Percentiles rank a stretch among this genome's conserved stretches.
These are phyloP conservation scores for Euproctis similis DNA, from an alignment of 2,888 invertebrate genomes.

Conservation along the genomic window DNA sequence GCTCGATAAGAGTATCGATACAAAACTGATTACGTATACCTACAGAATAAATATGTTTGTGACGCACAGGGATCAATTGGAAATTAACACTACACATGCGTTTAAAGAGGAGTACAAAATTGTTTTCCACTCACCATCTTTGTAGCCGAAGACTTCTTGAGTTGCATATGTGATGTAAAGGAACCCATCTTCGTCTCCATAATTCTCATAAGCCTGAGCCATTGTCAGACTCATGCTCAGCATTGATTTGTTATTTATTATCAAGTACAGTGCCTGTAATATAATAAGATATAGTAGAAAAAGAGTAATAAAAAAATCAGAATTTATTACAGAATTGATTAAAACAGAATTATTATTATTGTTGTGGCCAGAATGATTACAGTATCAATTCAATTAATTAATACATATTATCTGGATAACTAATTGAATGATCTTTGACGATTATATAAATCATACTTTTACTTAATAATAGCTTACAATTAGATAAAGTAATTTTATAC, in stretches of 20 bases:
- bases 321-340: too few relatives aligned
- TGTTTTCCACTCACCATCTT: conserved; percentile 45
- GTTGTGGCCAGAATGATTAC: too few relatives aligned
- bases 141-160: conserved; percentile 89
- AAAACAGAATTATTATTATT: too few relatives aligned
- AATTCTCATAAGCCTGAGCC: conserved; percentile 85
- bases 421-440: conserved; percentile 18
- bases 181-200: conserved; percentile 88
- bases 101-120: too few relatives aligned
- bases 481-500: conserved; percentile 7
- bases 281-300: too few relatives aligned
- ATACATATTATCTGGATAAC: conserved; percentile 10
- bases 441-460: conserved; percentile 13
- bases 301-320: too few relatives aligned
- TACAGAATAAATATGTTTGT: too few relatives aligned
- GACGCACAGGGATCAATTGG: too few relatives aligned
- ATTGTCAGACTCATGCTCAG: conserved; percentile 87
- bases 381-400: conserved; percentile 13
- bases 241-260: conserved; percentile 89
- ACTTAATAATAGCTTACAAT: conserved; percentile 6
- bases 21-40: too few relatives aligned
- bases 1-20: too few relatives aligned
- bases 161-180: conserved; percentile 92
- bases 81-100: too few relatives aligned
- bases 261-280: conserved; percentile 83